Conservation (phyloP, 2,113 vertebrate genomes). For the Megaptera novaeangliae region DNA sequence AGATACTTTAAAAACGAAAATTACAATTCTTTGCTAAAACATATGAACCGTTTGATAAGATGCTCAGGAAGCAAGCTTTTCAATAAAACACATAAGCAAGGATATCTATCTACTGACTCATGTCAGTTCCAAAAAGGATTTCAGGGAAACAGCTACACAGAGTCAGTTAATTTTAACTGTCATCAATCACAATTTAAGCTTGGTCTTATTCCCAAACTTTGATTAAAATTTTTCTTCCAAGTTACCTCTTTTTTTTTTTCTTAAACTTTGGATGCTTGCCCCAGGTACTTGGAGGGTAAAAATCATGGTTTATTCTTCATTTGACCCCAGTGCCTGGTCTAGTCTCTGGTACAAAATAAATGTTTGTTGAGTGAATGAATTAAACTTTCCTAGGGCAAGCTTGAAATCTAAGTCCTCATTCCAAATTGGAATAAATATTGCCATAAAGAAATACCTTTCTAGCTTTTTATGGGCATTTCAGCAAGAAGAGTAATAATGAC, state of each 20-base stretch:
- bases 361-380: not conserved
- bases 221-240: constrained; percentile 25
- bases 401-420: not conserved
- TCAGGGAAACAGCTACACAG: not conserved
- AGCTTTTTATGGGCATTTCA: not conserved
- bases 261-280: not conserved
- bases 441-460: not conserved
- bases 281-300: not conserved
- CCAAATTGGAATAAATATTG: not conserved
- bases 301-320: not conserved
- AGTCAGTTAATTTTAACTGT: not conserved
- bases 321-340: not conserved
- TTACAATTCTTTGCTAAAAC: not conserved
- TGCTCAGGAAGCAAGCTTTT: not conserved
- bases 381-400: not conserved
- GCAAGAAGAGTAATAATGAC: not conserved
- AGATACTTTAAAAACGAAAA: constrained; percentile 11
- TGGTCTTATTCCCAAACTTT: not conserved
- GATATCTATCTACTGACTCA: not conserved
- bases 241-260: not conserved
- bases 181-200: not conserved
- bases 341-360: not conserved
- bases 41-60: not conserved
- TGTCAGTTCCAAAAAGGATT: not conserved
- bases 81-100: not conserved